Evolutionary conservation across 1,140 invertebrate genomes (phyloP).

Genomic region (Atta cephalotes): DNA sequence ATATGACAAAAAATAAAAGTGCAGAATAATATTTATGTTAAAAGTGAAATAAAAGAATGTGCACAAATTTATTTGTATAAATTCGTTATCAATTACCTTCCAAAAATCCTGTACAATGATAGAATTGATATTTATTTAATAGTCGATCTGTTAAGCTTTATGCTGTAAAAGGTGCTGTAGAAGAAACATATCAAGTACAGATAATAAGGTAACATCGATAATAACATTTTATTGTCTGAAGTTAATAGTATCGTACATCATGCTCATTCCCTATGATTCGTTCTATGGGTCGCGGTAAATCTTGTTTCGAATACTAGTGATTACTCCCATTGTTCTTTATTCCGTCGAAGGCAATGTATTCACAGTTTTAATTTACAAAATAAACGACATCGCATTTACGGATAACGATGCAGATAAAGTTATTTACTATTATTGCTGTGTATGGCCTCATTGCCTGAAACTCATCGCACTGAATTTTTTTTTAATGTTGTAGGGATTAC

Average conservation of each 20-base stretch:
- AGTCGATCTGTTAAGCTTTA: background rate
- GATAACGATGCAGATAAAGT: constrained; percentile 68
- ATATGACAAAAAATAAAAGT: constrained; percentile 32
- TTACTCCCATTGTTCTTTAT: constrained; percentile 69
- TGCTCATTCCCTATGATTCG: constrained; percentile 77
- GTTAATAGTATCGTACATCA: constrained; percentile 83
- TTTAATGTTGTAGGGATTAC: background rate
- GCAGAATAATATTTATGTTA: constrained; percentile 10
- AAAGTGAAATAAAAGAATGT: constrained; percentile 26
- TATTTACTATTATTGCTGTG: constrained; percentile 74
- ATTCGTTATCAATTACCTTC: constrained; percentile 10
- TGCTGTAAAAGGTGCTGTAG: constrained; percentile 2
- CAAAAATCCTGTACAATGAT: background rate
- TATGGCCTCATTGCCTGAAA: constrained; percentile 53
- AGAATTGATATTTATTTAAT: constrained; percentile 8
- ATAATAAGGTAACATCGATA: constrained; percentile 83
- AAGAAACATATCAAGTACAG: constrained; percentile 47
- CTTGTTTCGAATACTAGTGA: constrained; percentile 64
- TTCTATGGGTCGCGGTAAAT: constrained; percentile 66
- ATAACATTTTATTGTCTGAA: constrained; percentile 86
- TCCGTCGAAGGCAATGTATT: constrained; percentile 75
- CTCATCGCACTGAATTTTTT: constrained; percentile 17
- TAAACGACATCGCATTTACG: constrained; percentile 67
- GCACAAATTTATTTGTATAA: background rate
- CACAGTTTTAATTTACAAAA: constrained; percentile 77